Conservation (phyloP, 2,113 vertebrate species). For the Epinephelus cyanopodus region DNA sequence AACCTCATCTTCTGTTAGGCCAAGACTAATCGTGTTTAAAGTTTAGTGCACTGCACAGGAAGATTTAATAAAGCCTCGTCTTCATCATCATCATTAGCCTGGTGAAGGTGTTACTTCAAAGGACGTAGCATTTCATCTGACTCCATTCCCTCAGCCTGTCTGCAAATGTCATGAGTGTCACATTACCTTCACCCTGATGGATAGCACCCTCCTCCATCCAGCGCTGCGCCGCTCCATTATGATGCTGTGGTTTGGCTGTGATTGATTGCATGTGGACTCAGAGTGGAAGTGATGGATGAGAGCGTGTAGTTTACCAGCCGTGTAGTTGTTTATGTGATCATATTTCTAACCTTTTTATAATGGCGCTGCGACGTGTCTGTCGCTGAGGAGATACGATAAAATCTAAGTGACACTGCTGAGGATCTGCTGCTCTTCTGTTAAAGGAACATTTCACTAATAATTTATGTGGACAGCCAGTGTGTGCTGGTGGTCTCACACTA, state of each 20-base stretch:
- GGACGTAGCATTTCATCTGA: slow-evolving; percentile 61
- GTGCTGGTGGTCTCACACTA: background rate
- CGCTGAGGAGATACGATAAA: background rate
- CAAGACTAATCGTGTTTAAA: slow-evolving; percentile 21
- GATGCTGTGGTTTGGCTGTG: slow-evolving; percentile 30
- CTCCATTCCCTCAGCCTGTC: slow-evolving; percentile 32
- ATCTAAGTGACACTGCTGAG: slow-evolving; percentile 10
- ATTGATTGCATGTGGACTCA: slow-evolving; percentile 55
- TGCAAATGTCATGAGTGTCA: slow-evolving; percentile 63
- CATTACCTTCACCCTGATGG: slow-evolving; percentile 68
- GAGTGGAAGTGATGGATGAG: slow-evolving; percentile 74
- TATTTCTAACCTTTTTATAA: slow-evolving; percentile 43
- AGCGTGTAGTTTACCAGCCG: slow-evolving; percentile 15
- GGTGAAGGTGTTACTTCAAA: slow-evolving; percentile 68
- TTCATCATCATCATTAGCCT: slow-evolving; percentile 63
- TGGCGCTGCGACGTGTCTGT: background rate
- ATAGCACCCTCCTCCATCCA: slow-evolving; percentile 56
- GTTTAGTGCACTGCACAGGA: background rate
- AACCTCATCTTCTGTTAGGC: background rate
- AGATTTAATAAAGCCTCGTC: slow-evolving; percentile 51
- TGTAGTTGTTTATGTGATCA: slow-evolving; percentile 50
- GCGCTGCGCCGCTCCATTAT: slow-evolving; percentile 54
- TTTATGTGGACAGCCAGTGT: slow-evolving; percentile 1
- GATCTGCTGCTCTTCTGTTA: background rate
- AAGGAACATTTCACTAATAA: slow-evolving; percentile 42